Evolutionary conservation across 37 sponge, comb jelly and placozoan genomes (phyloP).

Genomic region (Geodia barretti): DNA sequence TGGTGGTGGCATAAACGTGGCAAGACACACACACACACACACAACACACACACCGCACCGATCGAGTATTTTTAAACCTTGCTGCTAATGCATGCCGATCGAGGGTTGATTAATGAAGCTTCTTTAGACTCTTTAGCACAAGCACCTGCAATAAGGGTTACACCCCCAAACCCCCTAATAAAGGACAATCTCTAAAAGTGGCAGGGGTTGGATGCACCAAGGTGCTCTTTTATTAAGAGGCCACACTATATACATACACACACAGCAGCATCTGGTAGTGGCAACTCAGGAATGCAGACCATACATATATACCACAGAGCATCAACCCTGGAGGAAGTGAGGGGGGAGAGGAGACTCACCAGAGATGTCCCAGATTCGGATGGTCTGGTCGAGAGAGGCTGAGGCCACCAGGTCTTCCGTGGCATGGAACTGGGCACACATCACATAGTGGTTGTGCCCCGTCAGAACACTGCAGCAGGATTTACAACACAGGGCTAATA

Average conservation of each 20-base stretch:
- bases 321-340: background rate
- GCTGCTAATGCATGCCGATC: background rate
- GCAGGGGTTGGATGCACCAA: no score
- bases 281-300: no score
- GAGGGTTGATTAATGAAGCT: no score
- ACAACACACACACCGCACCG: conserved; percentile 5
- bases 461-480: conserved; percentile 83
- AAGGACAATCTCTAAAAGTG: no score
- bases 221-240: no score
- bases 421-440: conserved; percentile 99
- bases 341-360: conserved; percentile 30
- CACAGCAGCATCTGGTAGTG: no score
- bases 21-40: conserved; percentile 15
- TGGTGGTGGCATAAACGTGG: background rate
- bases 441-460: conserved; percentile 99
- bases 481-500: no score
- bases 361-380: conserved; percentile 97
- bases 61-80: background rate
- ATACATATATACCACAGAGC: background rate
- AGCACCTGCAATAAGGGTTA: no score
- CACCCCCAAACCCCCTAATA: no score
- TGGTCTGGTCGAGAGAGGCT: conserved; percentile 95
- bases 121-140: no score
- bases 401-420: conserved; percentile 96
- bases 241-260: no score